phyloP scores from a whole-genome alignment of 1,140 invertebrate genomes.

The Pristionchus pacificus region DNA sequence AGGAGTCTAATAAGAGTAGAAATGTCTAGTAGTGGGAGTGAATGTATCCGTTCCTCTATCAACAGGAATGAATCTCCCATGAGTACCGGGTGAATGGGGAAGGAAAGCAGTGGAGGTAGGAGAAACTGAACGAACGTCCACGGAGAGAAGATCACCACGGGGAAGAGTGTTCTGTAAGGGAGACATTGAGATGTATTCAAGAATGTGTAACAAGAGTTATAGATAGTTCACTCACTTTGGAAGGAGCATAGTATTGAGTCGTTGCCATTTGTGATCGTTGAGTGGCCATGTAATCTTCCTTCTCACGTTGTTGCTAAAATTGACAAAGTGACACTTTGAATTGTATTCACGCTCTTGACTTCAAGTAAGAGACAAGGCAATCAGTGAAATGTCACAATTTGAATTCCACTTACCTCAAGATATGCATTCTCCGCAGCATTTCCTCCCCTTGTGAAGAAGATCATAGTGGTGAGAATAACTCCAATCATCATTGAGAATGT shows the following conservation, averaged over 20 bases:
- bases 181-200: not conserved
- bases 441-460: slow-evolving; percentile 40
- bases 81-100: slow-evolving; percentile 3
- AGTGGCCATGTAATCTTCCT: too few species aligned
- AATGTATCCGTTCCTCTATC: slow-evolving; percentile 17
- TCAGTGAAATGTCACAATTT: too few species aligned
- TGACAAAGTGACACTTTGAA: not conserved
- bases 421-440: slow-evolving; percentile 19
- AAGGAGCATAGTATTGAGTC: too few species aligned
- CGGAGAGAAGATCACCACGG: not conserved
- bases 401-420: too few species aligned
- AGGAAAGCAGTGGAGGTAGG: slow-evolving; percentile 3
- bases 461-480: slow-evolving; percentile 39
- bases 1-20: slow-evolving; percentile 26
- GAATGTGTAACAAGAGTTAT: not conserved
- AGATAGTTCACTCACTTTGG: slow-evolving; percentile 1
- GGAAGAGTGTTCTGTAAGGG: not conserved
- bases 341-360: slow-evolving; percentile 10
- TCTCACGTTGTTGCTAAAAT: not conserved
- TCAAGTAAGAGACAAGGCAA: too few species aligned
- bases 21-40: slow-evolving; percentile 22
- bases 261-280: too few species aligned
- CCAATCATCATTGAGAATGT: slow-evolving; percentile 45
- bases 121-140: not conserved
- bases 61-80: slow-evolving; percentile 25